Base-by-base conservation (phyloP, 2,888 invertebrate genomes). In the Camptogramma bilineatum region DNA sequence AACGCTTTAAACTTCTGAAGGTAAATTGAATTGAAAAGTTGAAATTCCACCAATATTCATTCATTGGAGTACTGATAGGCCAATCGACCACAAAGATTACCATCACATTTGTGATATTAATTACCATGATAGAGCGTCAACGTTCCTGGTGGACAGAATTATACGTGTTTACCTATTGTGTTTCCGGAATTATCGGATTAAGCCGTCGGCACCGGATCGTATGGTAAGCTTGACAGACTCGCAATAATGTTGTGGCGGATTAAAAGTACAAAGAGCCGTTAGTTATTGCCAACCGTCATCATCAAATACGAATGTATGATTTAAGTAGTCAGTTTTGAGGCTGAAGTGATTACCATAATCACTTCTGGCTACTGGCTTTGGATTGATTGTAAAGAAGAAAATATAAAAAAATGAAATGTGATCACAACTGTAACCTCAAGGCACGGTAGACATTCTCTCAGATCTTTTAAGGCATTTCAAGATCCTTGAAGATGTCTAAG, bases 181-280 rank as follows among this genome's bases (percentile, higher is more conserved):
- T 73, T 72, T 66, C 76, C 68, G 71, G 75, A 73, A 72, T 66
- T 71, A 68, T 53, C 55, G 70, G 81, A 75, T 81, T 79, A 78
- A 72, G 70, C 61, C 73, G 77, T 77, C 55, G 64, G 48, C 78
- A 67, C 72, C 69, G 72, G 64, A 57, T 54, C 56, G 62, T 54
- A 62, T 34, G 46, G 56, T 62, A 59, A 57, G 62, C 58, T 54
- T 59, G 66, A 65, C 65, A 63, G 62, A 44, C 66, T 66, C 52
- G 65, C 55, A 63, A 65, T 62, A 66, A 68, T 62, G 62, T 65
- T 66, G 64, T 66, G 55, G 53, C 46, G 61, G 62, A 61, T 62
- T 52, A 62, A 68, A 60, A 59, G 51, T 54, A 64, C 54, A 47
- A 64, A 57, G 52, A 42, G 46, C 51, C 21, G 47, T 55, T 48